These are phyloP conservation scores for Lycopodina hypogea DNA, from an alignment of 37 sponge, comb jelly and placozoan genomes.

Conservation along the genomic window DNA sequence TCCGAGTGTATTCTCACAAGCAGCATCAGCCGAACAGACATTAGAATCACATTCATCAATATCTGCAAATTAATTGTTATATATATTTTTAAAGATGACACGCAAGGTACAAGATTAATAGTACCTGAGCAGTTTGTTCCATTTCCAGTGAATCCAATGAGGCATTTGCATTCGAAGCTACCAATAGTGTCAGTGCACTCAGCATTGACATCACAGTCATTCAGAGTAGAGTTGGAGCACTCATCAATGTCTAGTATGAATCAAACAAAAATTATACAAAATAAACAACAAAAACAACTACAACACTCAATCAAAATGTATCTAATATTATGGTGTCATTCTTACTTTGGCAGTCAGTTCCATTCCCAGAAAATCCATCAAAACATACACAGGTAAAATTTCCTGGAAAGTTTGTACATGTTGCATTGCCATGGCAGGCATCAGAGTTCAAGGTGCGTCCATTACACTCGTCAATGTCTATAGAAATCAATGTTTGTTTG, in stretches of 20 bases:
- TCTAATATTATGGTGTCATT: too few species aligned
- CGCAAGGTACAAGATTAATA: too few species aligned
- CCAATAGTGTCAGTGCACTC: neutral
- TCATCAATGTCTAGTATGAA: constrained; percentile 10
- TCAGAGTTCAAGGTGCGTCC: neutral
- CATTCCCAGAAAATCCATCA: constrained; percentile 33
- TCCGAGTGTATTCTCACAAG: constrained; percentile 20
- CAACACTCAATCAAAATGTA: too few species aligned
- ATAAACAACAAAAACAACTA: too few species aligned
- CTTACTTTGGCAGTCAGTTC: constrained; percentile 8
- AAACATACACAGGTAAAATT: constrained; percentile 32
- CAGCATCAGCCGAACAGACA: constrained; percentile 15
- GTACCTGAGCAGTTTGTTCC: constrained; percentile 2
- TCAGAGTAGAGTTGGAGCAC: neutral
- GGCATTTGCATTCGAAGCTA: constrained; percentile 5
- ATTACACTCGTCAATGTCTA: constrained; percentile 42
- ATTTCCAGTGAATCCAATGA: constrained; percentile 14
- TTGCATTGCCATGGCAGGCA: constrained; percentile 16
- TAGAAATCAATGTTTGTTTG: too few species aligned
- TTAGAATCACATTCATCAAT: constrained; percentile 29
- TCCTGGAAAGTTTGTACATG: constrained; percentile 41
- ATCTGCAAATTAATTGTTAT: constrained; percentile 6
- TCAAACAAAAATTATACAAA: too few species aligned
- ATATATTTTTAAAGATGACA: neutral
- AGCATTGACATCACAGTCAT: constrained; percentile 16